phyloP scores from a whole-genome alignment of 1,140 invertebrate genomes.

The Atopsyche davidsoni region DNA sequence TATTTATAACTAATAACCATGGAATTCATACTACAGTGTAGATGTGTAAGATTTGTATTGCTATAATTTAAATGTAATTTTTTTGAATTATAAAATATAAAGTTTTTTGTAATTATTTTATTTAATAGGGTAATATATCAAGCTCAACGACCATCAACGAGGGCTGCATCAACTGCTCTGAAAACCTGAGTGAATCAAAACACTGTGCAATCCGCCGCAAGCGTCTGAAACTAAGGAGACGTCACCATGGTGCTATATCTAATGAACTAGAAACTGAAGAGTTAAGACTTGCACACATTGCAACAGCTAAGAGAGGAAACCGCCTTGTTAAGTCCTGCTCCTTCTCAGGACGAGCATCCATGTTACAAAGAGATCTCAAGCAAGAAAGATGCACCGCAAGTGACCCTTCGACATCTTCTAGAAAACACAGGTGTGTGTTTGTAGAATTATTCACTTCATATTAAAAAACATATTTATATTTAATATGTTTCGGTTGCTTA shows the following conservation, averaged over 20 bases:
- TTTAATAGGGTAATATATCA: conserved; percentile 47
- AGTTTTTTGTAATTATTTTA: conserved; percentile 1
- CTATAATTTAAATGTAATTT: too few species aligned
- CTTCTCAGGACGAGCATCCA: conserved; percentile 55
- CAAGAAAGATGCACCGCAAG: conserved; percentile 53
- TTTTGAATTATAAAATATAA: too few species aligned
- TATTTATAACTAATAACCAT: too few species aligned
- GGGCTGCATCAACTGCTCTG: conserved; percentile 48
- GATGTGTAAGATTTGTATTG: too few species aligned
- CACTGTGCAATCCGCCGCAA: conserved; percentile 53
- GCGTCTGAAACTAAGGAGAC: conserved; percentile 56
- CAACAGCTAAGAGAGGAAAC: conserved; percentile 31
- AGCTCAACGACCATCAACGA: conserved; percentile 61
- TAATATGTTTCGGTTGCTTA: conserved; percentile 7
- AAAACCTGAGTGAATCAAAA: conserved; percentile 42
- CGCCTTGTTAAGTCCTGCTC: conserved; percentile 59
- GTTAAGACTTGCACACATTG: conserved; percentile 29
- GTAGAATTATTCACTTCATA: conserved; percentile 1
- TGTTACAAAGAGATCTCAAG: conserved; percentile 45
- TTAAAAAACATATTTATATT: neutral
- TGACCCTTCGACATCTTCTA: conserved; percentile 53
- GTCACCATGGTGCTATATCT: conserved; percentile 23
- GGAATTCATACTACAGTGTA: too few species aligned
- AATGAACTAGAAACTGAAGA: conserved; percentile 26
- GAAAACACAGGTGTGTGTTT: conserved; percentile 37